Evolutionary conservation across 2,113 vertebrate species (phyloP).

Genomic region (human (Homo sapiens)): DNA sequence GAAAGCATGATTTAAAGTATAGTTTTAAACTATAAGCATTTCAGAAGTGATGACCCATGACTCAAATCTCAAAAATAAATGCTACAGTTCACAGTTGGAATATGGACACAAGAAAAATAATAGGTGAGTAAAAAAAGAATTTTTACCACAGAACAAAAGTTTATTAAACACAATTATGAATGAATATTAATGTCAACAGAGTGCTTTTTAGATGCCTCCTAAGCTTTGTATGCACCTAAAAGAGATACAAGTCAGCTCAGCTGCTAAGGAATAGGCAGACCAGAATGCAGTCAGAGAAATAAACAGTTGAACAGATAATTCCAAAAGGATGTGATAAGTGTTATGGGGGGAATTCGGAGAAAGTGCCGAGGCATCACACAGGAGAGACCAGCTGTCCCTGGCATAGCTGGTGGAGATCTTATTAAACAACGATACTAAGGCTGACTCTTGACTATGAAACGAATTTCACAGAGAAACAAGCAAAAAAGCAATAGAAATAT

Average conservation of each 20-base stretch:
- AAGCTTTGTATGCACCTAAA: not conserved
- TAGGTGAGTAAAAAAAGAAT: not conserved
- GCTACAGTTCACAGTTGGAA: not conserved
- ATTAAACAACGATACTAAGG: not conserved
- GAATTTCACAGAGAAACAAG: not conserved
- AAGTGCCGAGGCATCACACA: no score
- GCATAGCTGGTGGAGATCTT: not conserved
- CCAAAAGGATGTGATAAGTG: not conserved
- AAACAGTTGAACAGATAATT: not conserved
- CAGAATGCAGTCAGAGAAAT: not conserved
- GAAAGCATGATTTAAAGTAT: not conserved
- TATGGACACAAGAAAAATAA: not conserved
- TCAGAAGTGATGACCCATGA: not conserved
- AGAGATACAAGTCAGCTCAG: not conserved
- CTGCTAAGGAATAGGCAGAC: not conserved
- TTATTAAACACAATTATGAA: not conserved
- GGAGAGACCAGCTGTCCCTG: not conserved
- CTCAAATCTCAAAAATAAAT: slow-evolving; percentile 17
- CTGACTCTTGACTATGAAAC: not conserved
- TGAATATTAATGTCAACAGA: not conserved
- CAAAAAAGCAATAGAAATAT: not conserved
- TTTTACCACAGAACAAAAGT: not conserved
- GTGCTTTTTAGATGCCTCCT: not conserved
- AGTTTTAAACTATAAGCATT: not conserved
- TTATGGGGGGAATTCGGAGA: not conserved